Conservation (phyloP, 2,797 vertebrate genomes). For the Anguilla pacifica region DNA sequence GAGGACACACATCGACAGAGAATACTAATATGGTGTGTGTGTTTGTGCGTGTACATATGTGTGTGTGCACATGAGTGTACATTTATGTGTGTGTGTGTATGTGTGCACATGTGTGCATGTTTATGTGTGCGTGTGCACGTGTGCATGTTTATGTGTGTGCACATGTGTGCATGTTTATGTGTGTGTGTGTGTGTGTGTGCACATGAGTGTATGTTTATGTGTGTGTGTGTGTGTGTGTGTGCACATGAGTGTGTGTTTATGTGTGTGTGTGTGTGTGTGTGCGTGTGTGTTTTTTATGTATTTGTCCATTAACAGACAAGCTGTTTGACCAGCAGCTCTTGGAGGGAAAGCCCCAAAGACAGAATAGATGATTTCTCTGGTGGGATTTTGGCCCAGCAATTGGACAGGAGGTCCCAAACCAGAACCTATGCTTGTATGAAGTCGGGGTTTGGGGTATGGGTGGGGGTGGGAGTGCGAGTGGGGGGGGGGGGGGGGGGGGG, state of each 20-base stretch:
- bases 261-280: conserved; percentile 12
- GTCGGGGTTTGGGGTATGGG: not conserved
- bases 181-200: not conserved
- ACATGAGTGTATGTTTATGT: too few relatives aligned
- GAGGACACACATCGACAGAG: not conserved
- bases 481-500: too few relatives aligned
- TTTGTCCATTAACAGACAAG: conserved; percentile 57
- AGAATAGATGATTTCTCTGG: conserved; percentile 60
- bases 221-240: conserved; percentile 16
- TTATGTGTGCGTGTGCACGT: not conserved
- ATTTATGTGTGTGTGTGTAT: conserved; percentile 15
- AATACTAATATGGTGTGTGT: not conserved
- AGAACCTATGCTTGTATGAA: conserved; percentile 45
- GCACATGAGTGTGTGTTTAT: not conserved
- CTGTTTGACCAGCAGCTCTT: conserved; percentile 57
- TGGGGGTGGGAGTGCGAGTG: conserved; percentile 49
- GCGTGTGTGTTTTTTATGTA: not conserved
- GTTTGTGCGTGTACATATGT: not conserved
- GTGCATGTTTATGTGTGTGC: not conserved
- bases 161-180: not conserved
- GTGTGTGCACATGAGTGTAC: not conserved
- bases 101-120: conserved; percentile 15
- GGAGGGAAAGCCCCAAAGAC: conserved; percentile 74
- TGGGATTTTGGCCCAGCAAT: conserved; percentile 59
- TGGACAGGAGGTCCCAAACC: conserved; percentile 65